Base-by-base conservation (phyloP, 2,797 vertebrate species). In the Smutsia gigantea region DNA sequence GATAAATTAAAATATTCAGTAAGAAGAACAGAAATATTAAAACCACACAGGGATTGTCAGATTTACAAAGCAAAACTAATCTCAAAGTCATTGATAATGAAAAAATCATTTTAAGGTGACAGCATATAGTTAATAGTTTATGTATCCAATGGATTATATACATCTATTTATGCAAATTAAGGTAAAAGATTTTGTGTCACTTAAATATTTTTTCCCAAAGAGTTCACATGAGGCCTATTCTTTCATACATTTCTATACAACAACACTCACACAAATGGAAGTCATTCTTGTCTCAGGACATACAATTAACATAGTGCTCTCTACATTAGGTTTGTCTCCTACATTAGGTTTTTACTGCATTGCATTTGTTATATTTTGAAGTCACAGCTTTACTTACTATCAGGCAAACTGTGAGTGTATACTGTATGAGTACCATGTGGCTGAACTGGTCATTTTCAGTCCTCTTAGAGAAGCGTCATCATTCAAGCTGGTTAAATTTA, bases 11-110 rank as follows among this genome's bases (percentile, higher is more conserved):
- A 81, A 61, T 59, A 81, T 72, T 90, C 15, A 90, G 18, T 27
- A 78, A 74, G 18, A 93, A 74, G 34, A 87, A 55, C 19, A 75
- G 18, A 87, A 72, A 94, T 87, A 88, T 71, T 94, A 94, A 37
- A 95, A 59, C 55, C 6, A 81, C 8, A 84, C 1, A 42, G 21
- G 46, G 5, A 6, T 68, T 74, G 69, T 82, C 59, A 96, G 84
- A 86, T 34, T 64, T 83, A 37, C 3, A 96, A 46, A 85, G 8
- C 7, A 81, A 87, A 85, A 87, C 42, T 63, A 90, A 94, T 59
- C 21, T 91, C 72, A 93, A 78, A 78, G 34, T 82, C 25, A 84
- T 25, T 66, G 39, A 81, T 42, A 69, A 85, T 31, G 51, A 49
- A 66, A 77, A 78, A 84, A 37, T 10, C 13, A 78, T 53, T 78